phyloP scores from a whole-genome alignment of 2,888 invertebrate species.

The Apodemia hepburni region DNA sequence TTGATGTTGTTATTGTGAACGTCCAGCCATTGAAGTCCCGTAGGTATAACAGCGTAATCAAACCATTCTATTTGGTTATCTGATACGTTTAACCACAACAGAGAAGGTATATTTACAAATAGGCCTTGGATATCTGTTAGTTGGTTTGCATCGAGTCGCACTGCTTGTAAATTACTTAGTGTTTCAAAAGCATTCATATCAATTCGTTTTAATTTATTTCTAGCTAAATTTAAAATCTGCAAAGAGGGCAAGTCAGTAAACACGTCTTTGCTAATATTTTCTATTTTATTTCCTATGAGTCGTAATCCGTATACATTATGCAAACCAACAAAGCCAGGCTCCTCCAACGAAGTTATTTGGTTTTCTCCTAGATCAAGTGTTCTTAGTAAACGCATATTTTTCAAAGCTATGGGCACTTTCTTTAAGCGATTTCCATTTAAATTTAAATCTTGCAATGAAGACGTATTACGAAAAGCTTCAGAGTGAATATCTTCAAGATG shows the following conservation, averaged over 20 bases:
- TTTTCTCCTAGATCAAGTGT: conserved; percentile 96
- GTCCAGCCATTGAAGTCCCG: conserved; percentile 92
- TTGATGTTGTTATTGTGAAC: conserved; percentile 92
- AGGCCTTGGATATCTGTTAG: conserved; percentile 90
- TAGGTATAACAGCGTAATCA: conserved; percentile 92
- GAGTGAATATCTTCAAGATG: conserved; percentile 90
- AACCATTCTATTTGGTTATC: conserved; percentile 94
- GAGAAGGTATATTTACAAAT: conserved; percentile 89
- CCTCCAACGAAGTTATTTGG: conserved; percentile 88
- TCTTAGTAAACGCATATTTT: conserved; percentile 91
- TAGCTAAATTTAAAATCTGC: conserved; percentile 92
- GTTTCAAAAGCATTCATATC: conserved; percentile 91
- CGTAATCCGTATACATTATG: conserved; percentile 92
- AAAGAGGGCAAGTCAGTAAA: conserved; percentile 89
- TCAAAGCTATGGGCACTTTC: conserved; percentile 89
- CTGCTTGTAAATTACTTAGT: conserved; percentile 90
- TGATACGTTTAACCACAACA: conserved; percentile 94
- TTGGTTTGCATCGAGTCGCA: conserved; percentile 92
- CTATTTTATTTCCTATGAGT: conserved; percentile 93
- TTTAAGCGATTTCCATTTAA: conserved; percentile 92
- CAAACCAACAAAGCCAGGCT: conserved; percentile 91
- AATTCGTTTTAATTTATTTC: conserved; percentile 89
- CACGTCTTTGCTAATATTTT: conserved; percentile 89
- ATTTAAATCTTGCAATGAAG: conserved; percentile 93
- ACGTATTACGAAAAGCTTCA: conserved; percentile 94